These are phyloP conservation scores for Ellobius talpinus DNA, from an alignment of 2,113 vertebrate species.

Conservation along the genomic window DNA sequence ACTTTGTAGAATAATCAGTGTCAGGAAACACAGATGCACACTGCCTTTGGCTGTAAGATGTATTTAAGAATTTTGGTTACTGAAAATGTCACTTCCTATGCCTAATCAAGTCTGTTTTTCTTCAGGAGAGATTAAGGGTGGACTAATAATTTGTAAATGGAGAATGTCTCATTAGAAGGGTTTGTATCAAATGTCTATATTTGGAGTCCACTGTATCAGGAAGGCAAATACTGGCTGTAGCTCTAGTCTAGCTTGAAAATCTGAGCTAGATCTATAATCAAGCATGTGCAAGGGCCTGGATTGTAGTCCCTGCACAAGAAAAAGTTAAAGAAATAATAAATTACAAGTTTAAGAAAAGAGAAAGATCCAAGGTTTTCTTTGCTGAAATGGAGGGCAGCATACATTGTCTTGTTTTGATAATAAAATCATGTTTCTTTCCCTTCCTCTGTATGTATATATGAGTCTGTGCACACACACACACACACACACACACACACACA, in stretches of 20 bases:
- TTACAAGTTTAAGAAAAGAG: not conserved
- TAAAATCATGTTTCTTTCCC: not conserved
- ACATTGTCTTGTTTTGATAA: not conserved
- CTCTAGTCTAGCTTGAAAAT: not conserved
- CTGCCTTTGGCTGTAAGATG: slow-evolving; percentile 1
- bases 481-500: not conserved
- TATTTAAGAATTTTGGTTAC: slow-evolving; percentile 5
- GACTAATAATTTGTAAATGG: not conserved
- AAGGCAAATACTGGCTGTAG: not conserved
- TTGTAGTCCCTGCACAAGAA: not conserved
- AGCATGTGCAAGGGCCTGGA: not conserved
- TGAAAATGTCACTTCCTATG: slow-evolving; percentile 14
- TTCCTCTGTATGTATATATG: not conserved
- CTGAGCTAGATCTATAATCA: not conserved
- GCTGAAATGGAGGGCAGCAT: not conserved
- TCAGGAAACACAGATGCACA: not conserved
- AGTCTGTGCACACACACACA: not conserved
- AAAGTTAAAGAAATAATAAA: not conserved
- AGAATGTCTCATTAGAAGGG: not conserved
- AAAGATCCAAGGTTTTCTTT: not conserved
- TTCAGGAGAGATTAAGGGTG: not conserved
- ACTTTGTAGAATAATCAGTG: not conserved
- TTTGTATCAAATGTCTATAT: not conserved
- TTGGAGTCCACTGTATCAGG: not conserved
- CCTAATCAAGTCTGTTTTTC: not conserved